Evolutionary conservation across 2,888 invertebrate genomes (phyloP), one percentile per base, ranked within the genome.

Genomic region (Hypercompe scribonia): DNA sequence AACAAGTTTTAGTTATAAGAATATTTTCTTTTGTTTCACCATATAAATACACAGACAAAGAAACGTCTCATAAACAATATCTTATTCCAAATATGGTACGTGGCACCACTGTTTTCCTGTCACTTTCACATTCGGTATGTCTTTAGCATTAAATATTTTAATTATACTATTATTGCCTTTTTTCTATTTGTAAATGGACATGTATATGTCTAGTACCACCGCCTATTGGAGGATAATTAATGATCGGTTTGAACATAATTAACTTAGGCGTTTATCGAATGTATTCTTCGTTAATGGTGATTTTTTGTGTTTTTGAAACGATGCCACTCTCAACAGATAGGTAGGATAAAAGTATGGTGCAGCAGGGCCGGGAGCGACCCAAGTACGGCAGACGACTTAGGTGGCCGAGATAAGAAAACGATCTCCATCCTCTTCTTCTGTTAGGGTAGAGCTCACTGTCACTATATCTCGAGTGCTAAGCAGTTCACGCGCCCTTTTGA

Each of bases 1-100:
- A 74, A 71, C 71, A n/a, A 15, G 66, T 72, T 3, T 33, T 33
- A 24, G 31, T 46, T 10, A 5, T 28, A 15, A 68, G 50, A 24
- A 58, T 42, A 36, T 33, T 24, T 68, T 31, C 18, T 65, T 50
- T 65, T 46, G n/a, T 70, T 70, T 28, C 13, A 61, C 18, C 31
- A 28, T 61, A 61, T 61, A 61, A 28, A 61, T 5, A 31, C 7
- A 1, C 4, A 61, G 31, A 61, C 61, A 61, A 61, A 58, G 58
- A 13, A 58, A 28, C 58, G 3, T 11, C 28, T 58, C 58, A 58
- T 58, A 58, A 58, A 58, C 28, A 58, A 58, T 58, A 58, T 28
- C 28, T 58, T 28, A 58, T 58, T 58, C 28, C 28, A 58, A 28
- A 58, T 58, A 28, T 58, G 28, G 28, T 24, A 54, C 54, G n/a